phyloP scores from a whole-genome alignment of 92 coral and sea anemone genomes.

The Zoanthus gigantus region DNA sequence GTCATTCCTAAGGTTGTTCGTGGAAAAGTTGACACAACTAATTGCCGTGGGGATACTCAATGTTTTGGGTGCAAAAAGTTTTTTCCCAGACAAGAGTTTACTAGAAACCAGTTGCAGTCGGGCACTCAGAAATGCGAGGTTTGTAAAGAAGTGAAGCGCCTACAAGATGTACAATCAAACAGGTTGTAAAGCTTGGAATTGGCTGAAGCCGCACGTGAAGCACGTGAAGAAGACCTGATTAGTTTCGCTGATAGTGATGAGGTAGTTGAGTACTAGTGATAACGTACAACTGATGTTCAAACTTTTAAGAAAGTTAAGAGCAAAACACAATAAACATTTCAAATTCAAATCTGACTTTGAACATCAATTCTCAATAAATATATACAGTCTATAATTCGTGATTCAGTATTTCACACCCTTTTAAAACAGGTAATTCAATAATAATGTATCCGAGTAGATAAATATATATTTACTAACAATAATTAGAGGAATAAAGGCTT shows the following conservation, averaged over 20 bases:
- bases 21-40: conserved; percentile 56
- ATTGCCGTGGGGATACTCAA: conserved; percentile 54
- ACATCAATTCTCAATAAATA: neutral
- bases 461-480: no score
- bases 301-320: neutral
- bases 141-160: conserved; percentile 39
- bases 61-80: conserved; percentile 70
- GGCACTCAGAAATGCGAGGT: conserved; percentile 86
- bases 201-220: no score
- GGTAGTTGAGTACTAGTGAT: neutral
- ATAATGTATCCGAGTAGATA: neutral
- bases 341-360: neutral
- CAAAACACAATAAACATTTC: neutral
- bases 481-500: no score
- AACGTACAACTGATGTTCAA: neutral
- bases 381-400: neutral
- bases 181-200: no score
- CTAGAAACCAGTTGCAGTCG: conserved; percentile 58
- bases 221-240: neutral
- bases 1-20: conserved; percentile 70
- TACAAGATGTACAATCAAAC: neutral
- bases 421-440: neutral
- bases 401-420: neutral
- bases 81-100: conserved; percentile 79
- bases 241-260: neutral